Conservation (phyloP, 2,888 invertebrate species). For the Glyphotaelius pellucidus region DNA sequence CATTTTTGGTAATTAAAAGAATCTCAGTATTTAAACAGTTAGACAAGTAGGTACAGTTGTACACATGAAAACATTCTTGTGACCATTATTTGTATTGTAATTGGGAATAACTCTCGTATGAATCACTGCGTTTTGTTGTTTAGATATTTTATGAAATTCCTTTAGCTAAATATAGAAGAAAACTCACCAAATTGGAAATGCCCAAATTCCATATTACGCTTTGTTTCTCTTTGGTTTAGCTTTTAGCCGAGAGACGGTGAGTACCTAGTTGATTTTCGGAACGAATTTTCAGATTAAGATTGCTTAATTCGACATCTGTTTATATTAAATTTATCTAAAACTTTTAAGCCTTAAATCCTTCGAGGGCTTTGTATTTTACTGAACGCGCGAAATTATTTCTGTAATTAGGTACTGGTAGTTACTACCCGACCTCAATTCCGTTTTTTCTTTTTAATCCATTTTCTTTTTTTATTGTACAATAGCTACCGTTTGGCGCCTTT, state of each 20-base stretch:
- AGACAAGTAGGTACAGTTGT: background rate
- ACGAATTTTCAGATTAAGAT: background rate
- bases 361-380: background rate
- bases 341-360: background rate
- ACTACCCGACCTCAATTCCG: background rate
- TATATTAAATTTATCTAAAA: background rate
- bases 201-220: background rate
- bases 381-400: background rate
- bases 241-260: background rate
- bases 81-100: background rate
- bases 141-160: background rate
- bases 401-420: background rate
- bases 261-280: background rate
- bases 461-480: too few relatives aligned
- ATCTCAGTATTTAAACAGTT: background rate
- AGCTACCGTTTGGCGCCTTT: background rate
- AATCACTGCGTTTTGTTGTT: background rate
- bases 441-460: background rate
- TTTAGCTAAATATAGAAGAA: background rate
- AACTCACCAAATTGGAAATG: background rate
- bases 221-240: background rate
- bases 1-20: background rate
- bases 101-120: background rate
- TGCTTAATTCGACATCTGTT: background rate
- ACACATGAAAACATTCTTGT: background rate